Evolutionary conservation across 2,797 vertebrate genomes (phyloP), one percentile per base, ranked within the genome.

Genomic region (Diplodus sargus): DNA sequence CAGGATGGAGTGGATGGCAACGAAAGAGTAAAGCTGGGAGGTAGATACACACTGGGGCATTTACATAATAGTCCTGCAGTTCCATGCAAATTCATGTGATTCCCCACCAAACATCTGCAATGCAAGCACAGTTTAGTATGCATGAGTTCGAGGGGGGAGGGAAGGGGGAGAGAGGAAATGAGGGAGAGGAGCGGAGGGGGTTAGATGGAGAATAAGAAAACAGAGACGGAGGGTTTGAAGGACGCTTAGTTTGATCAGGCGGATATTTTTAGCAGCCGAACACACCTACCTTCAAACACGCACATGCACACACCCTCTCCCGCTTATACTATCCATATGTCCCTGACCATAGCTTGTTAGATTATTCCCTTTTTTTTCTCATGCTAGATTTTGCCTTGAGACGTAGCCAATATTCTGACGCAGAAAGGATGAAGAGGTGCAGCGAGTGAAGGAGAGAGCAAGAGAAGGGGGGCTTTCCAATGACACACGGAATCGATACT

Each of bases 31-130:
- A 87, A 71, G 76, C 81, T 67, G 68, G 69, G 64, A 78, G 77
- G 87, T 85, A 68, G 75, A 83, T 70, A 84, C 64, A 82, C 82
- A 81, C 78, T 71, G 74, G 60, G 49, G 52, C 83, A 93, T 95
- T 94, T 94, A 89, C 94, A 94, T 94, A 94, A 93, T 92, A 89
- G 92, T 89, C 79, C 87, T 88, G 90, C 92, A 90, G 93, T 92
- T 92, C 85, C 91, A 95, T 95, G 93, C 92, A 94, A 95, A 95
- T 95, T 88, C 89, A 93, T 93, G 90, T 89, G 81, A 93, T 94
- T 94, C 86, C 82, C 83, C 23, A 83, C 79, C 83, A 89, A 91
- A 92, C 92, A 92, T 92, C 89, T 92, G 90, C 94, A 93, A 85
- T 88, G 91, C 90, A 91, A 94, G 92, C 93, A 92, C 82, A 92